Evolutionary conservation across 92 coral and sea anemone species (phyloP).

Genomic region (Nematostella vectensis): DNA sequence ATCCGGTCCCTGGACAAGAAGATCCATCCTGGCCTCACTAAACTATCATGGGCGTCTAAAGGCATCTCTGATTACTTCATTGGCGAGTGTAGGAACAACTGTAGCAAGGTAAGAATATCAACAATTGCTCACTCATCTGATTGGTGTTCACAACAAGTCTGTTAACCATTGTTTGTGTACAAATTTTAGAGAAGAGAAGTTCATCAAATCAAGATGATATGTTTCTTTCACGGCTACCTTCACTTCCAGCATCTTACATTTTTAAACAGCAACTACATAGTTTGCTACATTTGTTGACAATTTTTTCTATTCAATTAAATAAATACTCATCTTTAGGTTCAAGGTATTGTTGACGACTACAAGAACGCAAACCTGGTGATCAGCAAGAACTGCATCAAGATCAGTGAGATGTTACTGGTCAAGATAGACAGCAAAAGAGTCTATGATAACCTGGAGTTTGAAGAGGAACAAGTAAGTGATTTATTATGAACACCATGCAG

Average conservation of each 20-base stretch:
- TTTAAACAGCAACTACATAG: no score
- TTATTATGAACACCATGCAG: no score
- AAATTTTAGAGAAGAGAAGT: background rate
- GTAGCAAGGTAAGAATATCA: slow-evolving; percentile 89
- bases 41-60: slow-evolving; percentile 97
- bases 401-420: slow-evolving; percentile 95
- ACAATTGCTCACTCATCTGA: no score
- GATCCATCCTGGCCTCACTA: slow-evolving; percentile 97
- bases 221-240: no score
- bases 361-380: slow-evolving; percentile 95
- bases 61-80: slow-evolving; percentile 98
- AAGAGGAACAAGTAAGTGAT: slow-evolving; percentile 97
- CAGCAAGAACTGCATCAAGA: slow-evolving; percentile 87
- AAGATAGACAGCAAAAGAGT: slow-evolving; percentile 95
- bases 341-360: slow-evolving; percentile 96
- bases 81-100: slow-evolving; percentile 97
- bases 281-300: no score
- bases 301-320: no score
- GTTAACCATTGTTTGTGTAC: background rate
- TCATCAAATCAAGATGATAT: no score
- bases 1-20: slow-evolving; percentile 95
- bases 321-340: slow-evolving; percentile 55
- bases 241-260: no score
- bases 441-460: slow-evolving; percentile 95
- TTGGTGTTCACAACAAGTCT: background rate